Evolutionary conservation across 2,888 invertebrate species (phyloP).

Genomic region (Cylindroiulus punctatus): DNA sequence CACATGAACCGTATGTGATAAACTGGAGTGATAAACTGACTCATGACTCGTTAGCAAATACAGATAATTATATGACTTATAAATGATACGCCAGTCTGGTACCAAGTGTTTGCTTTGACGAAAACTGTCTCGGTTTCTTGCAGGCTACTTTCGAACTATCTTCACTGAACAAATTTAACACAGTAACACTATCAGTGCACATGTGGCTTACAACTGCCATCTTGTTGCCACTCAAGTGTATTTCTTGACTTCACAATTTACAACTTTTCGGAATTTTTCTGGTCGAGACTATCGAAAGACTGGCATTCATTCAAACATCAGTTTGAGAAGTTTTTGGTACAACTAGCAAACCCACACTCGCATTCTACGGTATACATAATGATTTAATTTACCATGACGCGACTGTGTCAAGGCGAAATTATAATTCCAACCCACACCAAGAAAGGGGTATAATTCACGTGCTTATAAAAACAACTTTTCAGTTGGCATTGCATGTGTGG

Average conservation of each 20-base stretch:
- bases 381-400: conserved; percentile 30
- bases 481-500: not conserved
- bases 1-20: not conserved
- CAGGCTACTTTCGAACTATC: too few relatives aligned
- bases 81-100: too few relatives aligned
- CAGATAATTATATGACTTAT: too few relatives aligned
- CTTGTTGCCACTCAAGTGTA: too few relatives aligned
- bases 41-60: not conserved
- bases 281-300: not conserved
- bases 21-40: not conserved
- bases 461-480: conserved; percentile 7
- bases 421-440: not conserved
- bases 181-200: too few relatives aligned
- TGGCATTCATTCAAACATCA: conserved; percentile 2
- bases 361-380: not conserved
- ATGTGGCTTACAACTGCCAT: too few relatives aligned
- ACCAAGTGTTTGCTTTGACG: too few relatives aligned
- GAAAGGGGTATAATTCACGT: not conserved
- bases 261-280: too few relatives aligned
- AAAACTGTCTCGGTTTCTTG: too few relatives aligned
- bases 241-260: too few relatives aligned
- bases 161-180: too few relatives aligned
- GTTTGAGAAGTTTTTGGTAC: not conserved
- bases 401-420: conserved; percentile 30
- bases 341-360: not conserved